A percentile compares a stretch with the other conserved stretches of the same genome.
Evolutionary conservation across 2,113 vertebrate species (phyloP).

Genomic region (Sorex araneus): DNA sequence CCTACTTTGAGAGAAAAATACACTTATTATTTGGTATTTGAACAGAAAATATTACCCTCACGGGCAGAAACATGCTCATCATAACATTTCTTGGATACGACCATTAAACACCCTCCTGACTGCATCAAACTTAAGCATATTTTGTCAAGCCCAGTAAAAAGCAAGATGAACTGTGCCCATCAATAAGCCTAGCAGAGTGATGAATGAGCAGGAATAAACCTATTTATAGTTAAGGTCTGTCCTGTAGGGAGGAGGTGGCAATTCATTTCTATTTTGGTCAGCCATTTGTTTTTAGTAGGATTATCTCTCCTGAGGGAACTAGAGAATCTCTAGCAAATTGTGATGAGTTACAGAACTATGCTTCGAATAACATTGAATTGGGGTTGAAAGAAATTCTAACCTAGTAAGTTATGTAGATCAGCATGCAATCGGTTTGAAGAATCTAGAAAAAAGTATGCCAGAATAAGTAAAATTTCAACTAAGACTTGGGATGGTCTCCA

Average conservation of each 20-base stretch:
- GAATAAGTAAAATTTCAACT: neutral
- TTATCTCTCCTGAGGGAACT: neutral
- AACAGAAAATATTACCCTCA: slow-evolving; percentile 35
- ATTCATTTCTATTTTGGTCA: slow-evolving; percentile 9
- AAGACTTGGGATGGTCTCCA: neutral
- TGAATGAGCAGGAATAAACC: neutral
- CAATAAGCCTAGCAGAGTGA: neutral
- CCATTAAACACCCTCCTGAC: neutral
- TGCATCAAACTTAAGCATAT: slow-evolving; percentile 14
- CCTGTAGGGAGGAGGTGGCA: neutral
- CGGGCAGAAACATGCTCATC: neutral
- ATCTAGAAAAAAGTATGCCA: neutral
- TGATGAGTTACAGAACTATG: neutral
- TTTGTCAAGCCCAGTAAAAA: neutral
- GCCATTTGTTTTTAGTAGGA: neutral
- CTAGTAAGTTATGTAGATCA: neutral
- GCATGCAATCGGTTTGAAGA: neutral
- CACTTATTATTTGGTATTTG: slow-evolving; percentile 18
- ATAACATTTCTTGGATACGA: slow-evolving; percentile 42
- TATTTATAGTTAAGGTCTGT: neutral
- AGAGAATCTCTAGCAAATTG: neutral
- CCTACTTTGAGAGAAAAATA: slow-evolving; percentile 34
- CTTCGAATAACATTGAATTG: neutral
- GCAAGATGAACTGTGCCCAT: neutral
- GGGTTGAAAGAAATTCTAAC: neutral